Evolutionary conservation across 2,113 vertebrate species (phyloP), one percentile per base, ranked within the genome.

Genomic region (Origma solitaria): DNA sequence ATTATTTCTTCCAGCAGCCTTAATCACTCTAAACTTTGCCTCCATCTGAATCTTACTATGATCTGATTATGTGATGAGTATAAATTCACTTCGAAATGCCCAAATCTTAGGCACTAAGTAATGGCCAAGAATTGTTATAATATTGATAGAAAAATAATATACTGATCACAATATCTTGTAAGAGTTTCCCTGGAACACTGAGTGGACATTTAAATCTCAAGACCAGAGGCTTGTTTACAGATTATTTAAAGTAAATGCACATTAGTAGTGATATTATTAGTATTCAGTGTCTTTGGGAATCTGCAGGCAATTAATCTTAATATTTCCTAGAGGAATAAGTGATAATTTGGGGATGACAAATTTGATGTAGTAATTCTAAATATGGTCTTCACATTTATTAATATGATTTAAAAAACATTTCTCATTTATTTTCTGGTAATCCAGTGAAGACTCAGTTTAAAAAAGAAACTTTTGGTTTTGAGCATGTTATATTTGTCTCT

Each of bases 321-420:
- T 89, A 86, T 89, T 91, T 94, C 81, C 83, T 82, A 30, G 56
- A 83, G 81, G 86, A 94, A 82, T 78, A 94, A 86, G 89, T 69
- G n/a, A 76, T 92, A 79, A 89, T 92, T 89, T 94, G 65, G 4
- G 40, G n/a, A 88, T 91, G 47, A 90, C 64, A 91, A 86, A 83
- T 96, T 92, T 78, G 65, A 82, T 68, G 5, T 25, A 44, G 42
- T 81, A 77, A 82, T 77, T 81, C 45, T 60, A 68, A 82, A 86
- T 75, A 58, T 30, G 14, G 56, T 91, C 68, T 84, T 68, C 56
- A 71, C 56, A 51, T 69, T n/a, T 82, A 77, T 73, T 83, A 75
- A 37, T 82, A 62, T 0, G 0, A 51, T 91, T 69, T 68, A 0
- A 84, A 38, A 88, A 72, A 11, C 0, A 3, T 24, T 72, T 92